Evolutionary conservation across 2,888 invertebrate species (phyloP), one percentile per base, ranked within the genome.

Genomic region (Noctua janthe): DNA sequence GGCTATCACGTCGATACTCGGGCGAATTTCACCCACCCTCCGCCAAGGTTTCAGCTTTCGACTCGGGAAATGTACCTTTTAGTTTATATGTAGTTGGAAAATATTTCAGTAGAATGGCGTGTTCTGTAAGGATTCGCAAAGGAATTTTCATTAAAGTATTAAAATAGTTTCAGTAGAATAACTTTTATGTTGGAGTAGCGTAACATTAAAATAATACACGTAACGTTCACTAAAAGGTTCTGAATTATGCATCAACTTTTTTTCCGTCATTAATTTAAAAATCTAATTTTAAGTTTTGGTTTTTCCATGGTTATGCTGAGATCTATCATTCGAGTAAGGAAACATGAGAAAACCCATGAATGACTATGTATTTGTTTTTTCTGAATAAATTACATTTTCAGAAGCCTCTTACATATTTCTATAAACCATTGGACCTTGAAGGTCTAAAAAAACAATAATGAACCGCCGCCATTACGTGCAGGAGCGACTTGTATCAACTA

Each of bases 1-100:
- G 39, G 71, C 39, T 71, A 74, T 72, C 76, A 64, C 67, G 76
- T 87, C 87, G 76, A 84, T 80, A 70, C 64, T 74, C 56, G 62
- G 43, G 67, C 56, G 43, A 75, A 39, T 73, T 73, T 47, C 49
- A 62, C 66, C 66, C 76, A 66, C 80, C 75, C 29, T 29, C 73
- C 62, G 73, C 62, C 10, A 6, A 56, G 47, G 56, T 87, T 77
- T 71, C 51, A 69, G 47, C 64, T 78, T 78, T 71, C 62, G 43
- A 54, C 23, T 15, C 54, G 29, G 51, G 13, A 71, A 80, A 80
- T 47, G 7, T 66, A 59, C 70, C 49, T 78, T 81, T 66, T 62
- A 17, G 71, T 29, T 77, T 70, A 71, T 70, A 39, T 39, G 39
- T 39, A 51, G 69, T 75, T 66, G 29, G 67, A 79, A 86, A 87